phyloP scores from a whole-genome alignment of 1,140 invertebrate genomes.

The Rhagoletis pomonella region DNA sequence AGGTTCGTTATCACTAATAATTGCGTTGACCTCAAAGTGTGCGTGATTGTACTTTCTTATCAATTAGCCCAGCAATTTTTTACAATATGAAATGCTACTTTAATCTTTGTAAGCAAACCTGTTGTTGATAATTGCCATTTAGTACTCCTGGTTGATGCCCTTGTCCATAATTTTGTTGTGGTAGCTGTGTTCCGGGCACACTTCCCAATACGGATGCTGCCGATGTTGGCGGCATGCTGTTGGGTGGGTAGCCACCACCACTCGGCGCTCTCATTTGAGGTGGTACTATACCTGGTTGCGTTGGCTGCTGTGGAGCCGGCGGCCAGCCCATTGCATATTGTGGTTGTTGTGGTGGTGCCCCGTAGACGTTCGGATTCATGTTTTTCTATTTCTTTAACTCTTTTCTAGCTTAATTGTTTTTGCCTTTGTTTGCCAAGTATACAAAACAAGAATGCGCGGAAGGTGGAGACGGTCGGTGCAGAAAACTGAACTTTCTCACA shows the following conservation, averaged over 20 bases:
- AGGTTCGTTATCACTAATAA: not conserved
- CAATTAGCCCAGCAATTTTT: too few relatives aligned
- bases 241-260: conserved; percentile 65
- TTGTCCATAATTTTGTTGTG: conserved; percentile 51
- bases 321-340: conserved; percentile 49
- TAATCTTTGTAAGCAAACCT: conserved; percentile 60
- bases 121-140: conserved; percentile 72
- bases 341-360: conserved; percentile 53
- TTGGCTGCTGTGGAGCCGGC: conserved; percentile 47
- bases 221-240: conserved; percentile 53
- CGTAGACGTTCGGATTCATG: conserved; percentile 57
- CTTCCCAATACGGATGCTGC: conserved; percentile 1
- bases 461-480: not conserved
- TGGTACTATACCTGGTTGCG: conserved; percentile 60
- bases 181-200: conserved; percentile 43
- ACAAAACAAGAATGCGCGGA: not conserved
- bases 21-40: conserved; percentile 16
- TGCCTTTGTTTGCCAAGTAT: not conserved
- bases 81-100: too few relatives aligned
- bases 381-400: not conserved
- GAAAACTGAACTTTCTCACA: conserved; percentile 32
- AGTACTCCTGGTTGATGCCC: conserved; percentile 55
- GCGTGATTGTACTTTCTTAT: too few relatives aligned
- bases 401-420: not conserved
- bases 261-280: conserved; percentile 61